A percentile compares a stretch with the other conserved stretches of the same genome.
Evolutionary conservation across 2,888 invertebrate species (phyloP).

Genomic region (Andrena praecox): DNA sequence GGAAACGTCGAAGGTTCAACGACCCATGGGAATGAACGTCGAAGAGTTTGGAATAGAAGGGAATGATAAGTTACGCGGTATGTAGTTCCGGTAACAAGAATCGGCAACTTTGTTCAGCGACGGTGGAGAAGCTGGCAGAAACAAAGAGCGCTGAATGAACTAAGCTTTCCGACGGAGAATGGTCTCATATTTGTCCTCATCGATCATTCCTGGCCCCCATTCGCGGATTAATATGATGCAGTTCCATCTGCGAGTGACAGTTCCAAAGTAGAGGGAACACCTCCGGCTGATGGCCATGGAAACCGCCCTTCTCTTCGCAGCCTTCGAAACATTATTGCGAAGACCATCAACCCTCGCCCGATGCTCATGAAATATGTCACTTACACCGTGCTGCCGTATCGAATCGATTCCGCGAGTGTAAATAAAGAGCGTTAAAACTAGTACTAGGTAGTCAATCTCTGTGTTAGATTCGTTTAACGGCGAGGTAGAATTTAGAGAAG

Average conservation of each 20-base stretch:
- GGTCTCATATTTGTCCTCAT: constrained; percentile 64
- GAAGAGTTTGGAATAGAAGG: neutral
- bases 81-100: neutral
- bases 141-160: neutral
- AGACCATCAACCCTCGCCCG: constrained; percentile 60
- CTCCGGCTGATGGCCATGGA: constrained; percentile 54
- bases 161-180: constrained; percentile 25
- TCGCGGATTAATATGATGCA: constrained; percentile 63
- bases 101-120: neutral
- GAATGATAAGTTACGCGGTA: neutral
- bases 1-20: neutral
- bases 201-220: constrained; percentile 51
- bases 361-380: constrained; percentile 62
- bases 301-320: constrained; percentile 60
- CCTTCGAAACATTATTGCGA: constrained; percentile 62
- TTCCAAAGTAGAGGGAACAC: constrained; percentile 54
- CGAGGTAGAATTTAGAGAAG: no score
- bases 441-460: no score
- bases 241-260: constrained; percentile 66
- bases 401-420: constrained; percentile 8
- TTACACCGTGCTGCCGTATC: constrained; percentile 46
- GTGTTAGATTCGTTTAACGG: no score
- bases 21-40: neutral
- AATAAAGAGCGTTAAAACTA: no score
- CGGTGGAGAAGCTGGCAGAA: neutral